phyloP scores from a whole-genome alignment of 2,888 invertebrate genomes.

The Xestia xanthographa region DNA sequence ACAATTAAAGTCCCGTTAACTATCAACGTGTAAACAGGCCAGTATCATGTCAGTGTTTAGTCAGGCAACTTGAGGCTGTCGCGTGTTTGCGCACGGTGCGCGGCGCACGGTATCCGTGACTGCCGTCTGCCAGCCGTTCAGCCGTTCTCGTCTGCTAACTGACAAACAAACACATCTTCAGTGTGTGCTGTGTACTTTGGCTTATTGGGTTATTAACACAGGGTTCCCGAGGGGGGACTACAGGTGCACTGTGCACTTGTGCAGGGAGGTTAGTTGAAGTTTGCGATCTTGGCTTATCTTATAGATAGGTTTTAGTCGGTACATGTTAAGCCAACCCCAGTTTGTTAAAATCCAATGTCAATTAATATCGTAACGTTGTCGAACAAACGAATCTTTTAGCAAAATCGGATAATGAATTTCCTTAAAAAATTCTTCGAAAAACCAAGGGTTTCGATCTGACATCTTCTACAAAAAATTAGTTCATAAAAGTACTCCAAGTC shows the following conservation, averaged over 20 bases:
- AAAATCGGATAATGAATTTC: background rate
- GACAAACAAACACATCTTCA: conserved; percentile 54
- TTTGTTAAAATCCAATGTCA: background rate
- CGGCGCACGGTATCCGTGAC: conserved; percentile 38
- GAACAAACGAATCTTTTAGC: background rate
- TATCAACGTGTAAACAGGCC: conserved; percentile 7
- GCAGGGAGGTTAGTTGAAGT: background rate
- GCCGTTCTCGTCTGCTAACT: conserved; percentile 34
- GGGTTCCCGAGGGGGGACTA: conserved; percentile 1
- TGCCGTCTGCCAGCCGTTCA: conserved; percentile 43
- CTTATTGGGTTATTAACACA: conserved; percentile 47
- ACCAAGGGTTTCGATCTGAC: background rate
- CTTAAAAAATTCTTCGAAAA: background rate
- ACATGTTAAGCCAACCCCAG: background rate
- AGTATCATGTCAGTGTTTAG: conserved; percentile 54
- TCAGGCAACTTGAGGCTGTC: conserved; percentile 31
- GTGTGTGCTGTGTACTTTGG: conserved; percentile 19
- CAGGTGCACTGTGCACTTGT: conserved; percentile 14
- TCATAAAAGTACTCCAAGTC: background rate
- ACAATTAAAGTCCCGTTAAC: conserved; percentile 33
- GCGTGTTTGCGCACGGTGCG: conserved; percentile 41
- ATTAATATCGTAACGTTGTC: background rate
- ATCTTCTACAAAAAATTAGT: background rate
- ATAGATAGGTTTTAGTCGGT: too few relatives aligned
- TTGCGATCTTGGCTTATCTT: too few relatives aligned